A percentile compares a stretch with the other conserved stretches of the same genome.
phyloP scores from a whole-genome alignment of 2,888 invertebrate genomes.

The Smittia sp. region DNA sequence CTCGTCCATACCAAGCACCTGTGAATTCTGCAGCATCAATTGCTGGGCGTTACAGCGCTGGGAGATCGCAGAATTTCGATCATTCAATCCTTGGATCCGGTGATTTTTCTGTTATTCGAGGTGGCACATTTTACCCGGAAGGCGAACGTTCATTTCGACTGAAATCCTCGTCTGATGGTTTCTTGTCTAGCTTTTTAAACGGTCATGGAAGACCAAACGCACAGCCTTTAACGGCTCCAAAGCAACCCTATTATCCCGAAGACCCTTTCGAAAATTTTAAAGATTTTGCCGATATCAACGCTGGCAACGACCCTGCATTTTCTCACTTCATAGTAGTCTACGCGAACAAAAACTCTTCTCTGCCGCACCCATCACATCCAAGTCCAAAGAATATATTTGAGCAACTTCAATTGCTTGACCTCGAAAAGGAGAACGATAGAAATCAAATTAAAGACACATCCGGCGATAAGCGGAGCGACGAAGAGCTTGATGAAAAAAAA shows the following conservation, averaged over 20 bases:
- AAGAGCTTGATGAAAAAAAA: constrained; percentile 47
- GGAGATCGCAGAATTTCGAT: constrained; percentile 54
- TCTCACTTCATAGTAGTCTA: constrained; percentile 83
- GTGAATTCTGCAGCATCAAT: constrained; percentile 26
- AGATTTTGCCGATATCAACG: constrained; percentile 86
- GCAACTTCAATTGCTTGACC: constrained; percentile 70
- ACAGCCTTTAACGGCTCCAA: neutral
- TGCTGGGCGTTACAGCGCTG: constrained; percentile 35
- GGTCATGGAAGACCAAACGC: constrained; percentile 68
- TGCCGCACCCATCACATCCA: constrained; percentile 58
- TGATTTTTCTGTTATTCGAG: constrained; percentile 81
- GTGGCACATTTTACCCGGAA: constrained; percentile 80
- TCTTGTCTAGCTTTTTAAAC: constrained; percentile 62
- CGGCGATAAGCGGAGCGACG: neutral
- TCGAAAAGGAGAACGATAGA: constrained; percentile 51
- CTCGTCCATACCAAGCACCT: constrained; percentile 48
- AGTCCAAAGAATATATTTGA: constrained; percentile 81
- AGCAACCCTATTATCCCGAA: constrained; percentile 58
- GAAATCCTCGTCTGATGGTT: constrained; percentile 55
- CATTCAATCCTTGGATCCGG: constrained; percentile 74
- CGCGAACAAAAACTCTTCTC: constrained; percentile 73
- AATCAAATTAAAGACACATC: neutral
- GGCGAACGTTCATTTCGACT: constrained; percentile 57
- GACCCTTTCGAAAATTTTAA: constrained; percentile 88
- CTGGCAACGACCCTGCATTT: constrained; percentile 76